Percentiles rank a stretch among this genome's conserved stretches.
phyloP scores from a whole-genome alignment of 2,113 vertebrate genomes.

The Archocentrus centrarchus region DNA sequence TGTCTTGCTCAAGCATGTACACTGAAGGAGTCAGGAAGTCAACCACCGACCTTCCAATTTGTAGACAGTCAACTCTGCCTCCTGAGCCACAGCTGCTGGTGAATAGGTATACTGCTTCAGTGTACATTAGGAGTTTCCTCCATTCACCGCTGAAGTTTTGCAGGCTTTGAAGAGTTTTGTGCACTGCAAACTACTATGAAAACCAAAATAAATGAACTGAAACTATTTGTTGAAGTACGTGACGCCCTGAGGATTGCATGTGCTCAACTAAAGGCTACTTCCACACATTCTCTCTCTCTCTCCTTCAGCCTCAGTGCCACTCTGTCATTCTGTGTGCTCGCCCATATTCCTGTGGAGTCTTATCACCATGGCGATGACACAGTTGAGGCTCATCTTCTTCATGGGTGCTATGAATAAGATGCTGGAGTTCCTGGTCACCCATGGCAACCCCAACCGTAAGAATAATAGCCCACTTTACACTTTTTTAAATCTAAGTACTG shows the following conservation, averaged over 20 bases:
- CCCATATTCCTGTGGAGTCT: constrained; percentile 90
- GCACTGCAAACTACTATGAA: background rate
- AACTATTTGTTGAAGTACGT: background rate
- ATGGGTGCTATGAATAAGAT: constrained; percentile 93
- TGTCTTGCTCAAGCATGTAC: no score
- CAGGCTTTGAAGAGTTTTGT: background rate
- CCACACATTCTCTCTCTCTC: background rate
- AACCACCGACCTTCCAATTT: no score
- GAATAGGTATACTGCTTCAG: background rate
- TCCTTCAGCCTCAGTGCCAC: constrained; percentile 68
- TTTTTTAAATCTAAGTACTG: background rate
- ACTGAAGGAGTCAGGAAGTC: no score
- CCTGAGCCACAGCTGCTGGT: background rate
- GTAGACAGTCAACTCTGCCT: no score
- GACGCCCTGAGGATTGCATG: background rate
- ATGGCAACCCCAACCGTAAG: constrained; percentile 71
- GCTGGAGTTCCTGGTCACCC: constrained; percentile 83
- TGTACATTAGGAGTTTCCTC: background rate
- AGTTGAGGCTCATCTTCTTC: constrained; percentile 89
- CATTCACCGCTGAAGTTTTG: background rate
- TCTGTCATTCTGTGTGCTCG: constrained; percentile 83
- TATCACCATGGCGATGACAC: constrained; percentile 88
- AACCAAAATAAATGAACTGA: background rate
- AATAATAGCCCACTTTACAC: background rate
- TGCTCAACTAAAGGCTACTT: background rate